phyloP scores from a whole-genome alignment of 35 echinoderm and acorn worm genomes.

The Hemicentrotus pulcherrimus region DNA sequence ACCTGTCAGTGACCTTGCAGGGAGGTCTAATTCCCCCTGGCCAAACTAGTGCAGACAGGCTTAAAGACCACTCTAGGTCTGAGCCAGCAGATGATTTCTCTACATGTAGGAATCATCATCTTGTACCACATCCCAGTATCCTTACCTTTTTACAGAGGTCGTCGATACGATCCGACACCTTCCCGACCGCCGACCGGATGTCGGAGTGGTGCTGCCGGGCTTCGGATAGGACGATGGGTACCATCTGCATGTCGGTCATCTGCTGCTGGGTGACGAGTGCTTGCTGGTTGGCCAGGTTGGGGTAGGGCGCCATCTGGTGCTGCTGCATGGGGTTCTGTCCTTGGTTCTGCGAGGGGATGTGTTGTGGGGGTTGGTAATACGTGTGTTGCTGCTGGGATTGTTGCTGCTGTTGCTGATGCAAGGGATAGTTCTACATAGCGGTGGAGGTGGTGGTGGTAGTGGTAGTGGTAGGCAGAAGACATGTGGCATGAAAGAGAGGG shows the following conservation, averaged over 20 bases:
- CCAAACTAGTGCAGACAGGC: no score
- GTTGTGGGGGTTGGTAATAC: conserved; percentile 52
- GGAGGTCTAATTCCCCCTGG: no score
- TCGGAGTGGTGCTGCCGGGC: conserved; percentile 89
- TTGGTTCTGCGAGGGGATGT: conserved; percentile 50
- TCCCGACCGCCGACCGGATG: conserved; percentile 66
- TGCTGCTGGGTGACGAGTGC: conserved; percentile 60
- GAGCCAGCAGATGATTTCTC: no score
- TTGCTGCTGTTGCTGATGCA: conserved; percentile 50
- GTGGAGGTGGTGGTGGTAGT: neutral
- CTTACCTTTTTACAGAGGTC: conserved; percentile 76
- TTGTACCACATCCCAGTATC: neutral
- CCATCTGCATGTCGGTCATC: conserved; percentile 43
- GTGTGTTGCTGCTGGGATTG: conserved; percentile 53
- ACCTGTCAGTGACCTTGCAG: no score
- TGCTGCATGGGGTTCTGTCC: conserved; percentile 15
- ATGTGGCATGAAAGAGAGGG: neutral
- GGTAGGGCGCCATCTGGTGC: conserved; percentile 60
- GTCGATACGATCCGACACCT: conserved; percentile 79
- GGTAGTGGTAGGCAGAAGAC: neutral
- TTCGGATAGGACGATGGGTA: conserved; percentile 82
- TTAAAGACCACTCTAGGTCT: no score
- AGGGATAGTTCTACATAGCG: conserved; percentile 22
- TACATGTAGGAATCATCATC: neutral
- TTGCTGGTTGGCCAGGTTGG: conserved; percentile 44